Evolutionary conservation across 1,140 invertebrate species (phyloP).

Genomic region (Drosophila ficusphila): DNA sequence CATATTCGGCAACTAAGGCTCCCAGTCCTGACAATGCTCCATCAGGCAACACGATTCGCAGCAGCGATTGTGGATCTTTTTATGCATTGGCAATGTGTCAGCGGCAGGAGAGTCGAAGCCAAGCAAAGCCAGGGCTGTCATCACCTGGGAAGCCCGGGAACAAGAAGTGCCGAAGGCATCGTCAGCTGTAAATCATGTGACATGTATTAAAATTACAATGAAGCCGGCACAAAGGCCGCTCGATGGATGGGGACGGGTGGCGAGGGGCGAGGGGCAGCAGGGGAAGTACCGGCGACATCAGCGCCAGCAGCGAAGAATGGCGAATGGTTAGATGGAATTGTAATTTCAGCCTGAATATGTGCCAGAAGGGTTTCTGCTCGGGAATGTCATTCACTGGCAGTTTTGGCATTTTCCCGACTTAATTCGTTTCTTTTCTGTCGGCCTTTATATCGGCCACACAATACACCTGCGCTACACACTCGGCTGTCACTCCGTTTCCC

Average conservation of each 20-base stretch:
- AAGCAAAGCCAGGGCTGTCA: conserved; percentile 13
- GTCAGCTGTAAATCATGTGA: conserved; percentile 55
- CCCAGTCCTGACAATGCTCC: conserved; percentile 2
- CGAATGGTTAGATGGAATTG: conserved; percentile 17
- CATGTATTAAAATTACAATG: conserved; percentile 52
- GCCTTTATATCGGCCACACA: conserved; percentile 34
- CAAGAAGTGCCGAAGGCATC: conserved; percentile 11
- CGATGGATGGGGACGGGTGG: neutral
- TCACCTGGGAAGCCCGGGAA: conserved; percentile 6
- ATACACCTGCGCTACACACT: conserved; percentile 47
- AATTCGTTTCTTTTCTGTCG: conserved; percentile 49
- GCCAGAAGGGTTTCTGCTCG: conserved; percentile 12
- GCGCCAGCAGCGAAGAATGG: conserved; percentile 1
- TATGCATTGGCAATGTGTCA: conserved; percentile 22
- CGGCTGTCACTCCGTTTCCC: neutral
- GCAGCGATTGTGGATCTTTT: conserved; percentile 4
- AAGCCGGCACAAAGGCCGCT: conserved; percentile 24
- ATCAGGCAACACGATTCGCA: conserved; percentile 6
- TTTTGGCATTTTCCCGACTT: conserved; percentile 44
- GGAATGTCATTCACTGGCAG: conserved; percentile 29
- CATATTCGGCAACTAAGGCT: neutral
- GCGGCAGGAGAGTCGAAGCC: neutral
- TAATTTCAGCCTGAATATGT: conserved; percentile 44
- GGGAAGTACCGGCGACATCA: neutral
- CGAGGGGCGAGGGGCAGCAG: neutral